Percentiles rank a stretch among this genome's conserved stretches.
Conservation (phyloP, 2,113 vertebrate species). For the Pyrgilauda ruficollis region DNA sequence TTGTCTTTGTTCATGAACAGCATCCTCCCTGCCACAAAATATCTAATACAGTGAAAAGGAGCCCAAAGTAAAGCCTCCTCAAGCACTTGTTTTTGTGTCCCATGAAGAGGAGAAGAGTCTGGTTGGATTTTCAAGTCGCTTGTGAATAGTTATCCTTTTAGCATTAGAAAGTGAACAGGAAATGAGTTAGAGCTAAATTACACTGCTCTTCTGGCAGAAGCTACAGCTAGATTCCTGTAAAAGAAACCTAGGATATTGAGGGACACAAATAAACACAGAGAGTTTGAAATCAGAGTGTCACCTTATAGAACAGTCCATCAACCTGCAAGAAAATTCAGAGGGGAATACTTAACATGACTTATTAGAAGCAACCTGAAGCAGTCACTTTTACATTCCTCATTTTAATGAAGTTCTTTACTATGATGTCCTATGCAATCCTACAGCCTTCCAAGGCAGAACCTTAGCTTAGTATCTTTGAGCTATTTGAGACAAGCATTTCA, state of each 20-base stretch:
- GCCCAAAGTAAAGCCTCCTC: background rate
- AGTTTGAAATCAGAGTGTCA: slow-evolving; percentile 81
- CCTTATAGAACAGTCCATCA: slow-evolving; percentile 85
- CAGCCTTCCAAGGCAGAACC: background rate
- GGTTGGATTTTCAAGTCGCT: slow-evolving; percentile 58
- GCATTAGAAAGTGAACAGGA: slow-evolving; percentile 63
- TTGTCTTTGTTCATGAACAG: background rate
- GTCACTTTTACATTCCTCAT: background rate
- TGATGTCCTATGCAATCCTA: background rate
- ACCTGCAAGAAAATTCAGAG: slow-evolving; percentile 87
- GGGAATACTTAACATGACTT: slow-evolving; percentile 57
- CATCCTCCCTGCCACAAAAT: background rate
- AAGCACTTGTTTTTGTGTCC: background rate
- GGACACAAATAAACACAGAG: slow-evolving; percentile 66
- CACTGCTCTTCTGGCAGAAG: slow-evolving; percentile 45
- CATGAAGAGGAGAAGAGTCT: background rate
- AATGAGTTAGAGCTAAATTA: slow-evolving; percentile 63
- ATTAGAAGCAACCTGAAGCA: slow-evolving; percentile 15
- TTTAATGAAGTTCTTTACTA: background rate
- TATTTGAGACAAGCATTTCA: background rate
- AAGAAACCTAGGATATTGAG: slow-evolving; percentile 71
- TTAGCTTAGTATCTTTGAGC: background rate
- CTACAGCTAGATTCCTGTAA: slow-evolving; percentile 77
- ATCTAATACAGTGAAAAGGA: background rate
- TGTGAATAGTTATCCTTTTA: slow-evolving; percentile 40